Conservation (phyloP, 53 echinoderm and acorn worm species). For the Actinopyga echinites region DNA sequence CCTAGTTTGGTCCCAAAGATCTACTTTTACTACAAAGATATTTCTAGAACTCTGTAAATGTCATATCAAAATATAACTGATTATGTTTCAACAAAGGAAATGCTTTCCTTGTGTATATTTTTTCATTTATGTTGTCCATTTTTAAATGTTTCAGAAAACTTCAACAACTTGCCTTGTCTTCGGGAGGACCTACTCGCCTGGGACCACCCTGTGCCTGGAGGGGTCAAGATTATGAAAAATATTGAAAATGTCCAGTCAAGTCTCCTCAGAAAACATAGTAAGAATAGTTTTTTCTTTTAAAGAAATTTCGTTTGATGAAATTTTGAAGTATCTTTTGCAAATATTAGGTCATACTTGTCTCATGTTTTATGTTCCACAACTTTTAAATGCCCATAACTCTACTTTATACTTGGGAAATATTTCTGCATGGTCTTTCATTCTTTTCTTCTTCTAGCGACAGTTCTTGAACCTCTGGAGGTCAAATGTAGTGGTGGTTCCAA, state of each 20-base stretch:
- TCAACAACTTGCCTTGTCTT: neutral
- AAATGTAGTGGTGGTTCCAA: slow-evolving; percentile 87
- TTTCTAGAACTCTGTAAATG: no score
- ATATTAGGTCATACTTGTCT: no score
- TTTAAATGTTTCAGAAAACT: neutral
- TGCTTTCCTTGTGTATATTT: neutral
- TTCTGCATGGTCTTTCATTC: no score
- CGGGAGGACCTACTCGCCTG: neutral
- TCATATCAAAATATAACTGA: no score
- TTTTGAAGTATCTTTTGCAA: no score
- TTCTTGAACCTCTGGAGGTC: slow-evolving; percentile 41
- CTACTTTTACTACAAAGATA: no score
- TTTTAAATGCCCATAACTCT: no score
- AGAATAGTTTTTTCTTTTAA: slow-evolving; percentile 15
- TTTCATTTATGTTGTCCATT: neutral
- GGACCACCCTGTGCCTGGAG: slow-evolving; percentile 43
- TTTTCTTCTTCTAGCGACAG: neutral
- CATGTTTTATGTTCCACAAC: no score
- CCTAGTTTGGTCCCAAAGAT: no score
- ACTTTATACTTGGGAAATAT: no score
- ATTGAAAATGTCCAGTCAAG: slow-evolving; percentile 67
- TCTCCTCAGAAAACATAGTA: slow-evolving; percentile 85
- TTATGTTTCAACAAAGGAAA: no score
- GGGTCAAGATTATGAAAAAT: slow-evolving; percentile 69
- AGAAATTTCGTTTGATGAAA: no score